Percentiles rank a stretch among this genome's conserved stretches.
phyloP scores from a whole-genome alignment of 2,113 vertebrate species.

The Sigmodon hispidus region DNA sequence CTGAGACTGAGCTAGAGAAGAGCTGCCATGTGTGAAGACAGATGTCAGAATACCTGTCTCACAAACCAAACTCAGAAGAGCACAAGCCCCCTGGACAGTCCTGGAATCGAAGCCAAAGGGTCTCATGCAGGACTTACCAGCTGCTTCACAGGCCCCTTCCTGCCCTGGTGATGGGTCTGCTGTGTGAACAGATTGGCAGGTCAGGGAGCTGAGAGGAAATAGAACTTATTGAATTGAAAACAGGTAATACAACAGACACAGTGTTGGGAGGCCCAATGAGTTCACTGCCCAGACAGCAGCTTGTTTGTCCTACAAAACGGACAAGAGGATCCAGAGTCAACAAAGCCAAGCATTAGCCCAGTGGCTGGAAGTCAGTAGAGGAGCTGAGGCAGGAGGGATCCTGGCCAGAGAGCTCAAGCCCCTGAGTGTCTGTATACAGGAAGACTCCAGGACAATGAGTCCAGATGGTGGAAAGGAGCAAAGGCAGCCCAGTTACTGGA shows the following conservation, averaged over 20 bases:
- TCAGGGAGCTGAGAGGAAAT: conserved; percentile 89
- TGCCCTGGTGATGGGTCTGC: conserved; percentile 84
- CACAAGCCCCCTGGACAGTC: conserved; percentile 70
- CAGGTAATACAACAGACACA: conserved; percentile 86
- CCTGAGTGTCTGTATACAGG: conserved; percentile 69
- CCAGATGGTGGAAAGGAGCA: not conserved
- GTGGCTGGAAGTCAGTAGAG: conserved; percentile 89
- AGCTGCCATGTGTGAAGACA: conserved; percentile 9
- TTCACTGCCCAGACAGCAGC: conserved; percentile 89
- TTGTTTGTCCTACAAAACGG: conserved; percentile 86
- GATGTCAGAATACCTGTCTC: conserved; percentile 3
- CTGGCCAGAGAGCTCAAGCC: conserved; percentile 84
- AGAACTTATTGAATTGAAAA: conserved; percentile 90
- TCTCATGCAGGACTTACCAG: conserved; percentile 90
- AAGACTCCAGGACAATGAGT: conserved; percentile 77
- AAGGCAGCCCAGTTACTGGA: not conserved
- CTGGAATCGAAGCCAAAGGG: conserved; percentile 73
- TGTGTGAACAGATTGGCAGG: conserved; percentile 87
- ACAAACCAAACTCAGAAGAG: conserved; percentile 67
- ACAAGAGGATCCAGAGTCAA: conserved; percentile 86
- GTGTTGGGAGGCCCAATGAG: conserved; percentile 75
- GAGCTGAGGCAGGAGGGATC: conserved; percentile 90
- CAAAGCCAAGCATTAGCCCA: conserved; percentile 87
- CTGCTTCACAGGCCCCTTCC: conserved; percentile 85
- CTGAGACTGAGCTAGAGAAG: not conserved